These are phyloP conservation scores for Willowsia nigromaculata DNA, from an alignment of 2,888 invertebrate species.

Conservation along the genomic window DNA sequence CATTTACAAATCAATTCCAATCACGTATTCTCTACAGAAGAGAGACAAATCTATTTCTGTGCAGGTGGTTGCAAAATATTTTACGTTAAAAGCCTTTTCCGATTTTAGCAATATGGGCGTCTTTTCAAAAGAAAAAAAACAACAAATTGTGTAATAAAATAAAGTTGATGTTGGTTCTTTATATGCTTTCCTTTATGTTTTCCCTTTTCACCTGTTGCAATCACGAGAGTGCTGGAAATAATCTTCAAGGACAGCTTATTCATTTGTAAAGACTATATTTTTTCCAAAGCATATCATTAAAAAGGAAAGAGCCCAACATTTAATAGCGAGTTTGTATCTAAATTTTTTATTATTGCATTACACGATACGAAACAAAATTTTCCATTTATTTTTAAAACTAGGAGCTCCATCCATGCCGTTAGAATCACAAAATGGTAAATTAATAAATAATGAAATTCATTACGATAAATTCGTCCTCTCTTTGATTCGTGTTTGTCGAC, in stretches of 20 bases:
- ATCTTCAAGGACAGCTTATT: background rate
- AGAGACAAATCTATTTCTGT: background rate
- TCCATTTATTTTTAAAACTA: too few species aligned
- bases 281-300: too few species aligned
- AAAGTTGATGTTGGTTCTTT: background rate
- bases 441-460: background rate
- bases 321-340: too few species aligned
- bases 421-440: too few species aligned
- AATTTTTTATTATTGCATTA: too few species aligned
- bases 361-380: too few species aligned
- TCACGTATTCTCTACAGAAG: conserved; percentile 1
- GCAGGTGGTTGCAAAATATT: background rate
- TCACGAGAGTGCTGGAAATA: background rate
- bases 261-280: background rate
- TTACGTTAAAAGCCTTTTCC: background rate
- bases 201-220: conserved; percentile 47
- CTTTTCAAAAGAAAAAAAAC: background rate
- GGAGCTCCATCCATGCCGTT: too few species aligned
- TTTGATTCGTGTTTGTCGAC: background rate
- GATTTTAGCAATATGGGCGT: background rate
- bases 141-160: background rate
- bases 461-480: background rate
- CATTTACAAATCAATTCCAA: background rate
- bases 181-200: background rate
- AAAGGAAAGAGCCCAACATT: too few species aligned